These are phyloP conservation scores for Calidris pugnax DNA, from an alignment of 2,113 vertebrate genomes.

Conservation along the genomic window DNA sequence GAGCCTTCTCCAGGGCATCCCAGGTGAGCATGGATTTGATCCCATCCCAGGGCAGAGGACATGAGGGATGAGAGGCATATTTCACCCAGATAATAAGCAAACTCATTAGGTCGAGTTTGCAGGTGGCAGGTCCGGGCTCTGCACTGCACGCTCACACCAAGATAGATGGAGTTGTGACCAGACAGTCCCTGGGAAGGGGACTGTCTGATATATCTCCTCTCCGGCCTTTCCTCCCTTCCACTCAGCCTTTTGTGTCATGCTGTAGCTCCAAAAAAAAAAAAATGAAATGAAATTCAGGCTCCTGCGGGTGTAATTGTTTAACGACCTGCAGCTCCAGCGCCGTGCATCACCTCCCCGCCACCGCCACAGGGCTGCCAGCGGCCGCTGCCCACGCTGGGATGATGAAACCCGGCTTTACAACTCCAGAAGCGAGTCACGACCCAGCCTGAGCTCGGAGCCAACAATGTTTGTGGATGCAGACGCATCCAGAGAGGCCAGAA, in stretches of 20 bases:
- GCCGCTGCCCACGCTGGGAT: not conserved
- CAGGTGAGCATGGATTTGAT: not conserved
- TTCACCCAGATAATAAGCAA: not conserved
- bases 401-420: not conserved
- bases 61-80: rapidly evolving
- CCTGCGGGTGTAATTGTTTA: not conserved
- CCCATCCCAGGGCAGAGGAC: not conserved
- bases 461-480: not conserved
- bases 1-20: not conserved
- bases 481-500: not conserved
- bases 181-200: not conserved
- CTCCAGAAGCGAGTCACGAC: not conserved
- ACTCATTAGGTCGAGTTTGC: rapidly evolving
- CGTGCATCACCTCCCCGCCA: not conserved
- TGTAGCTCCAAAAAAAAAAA: not conserved
- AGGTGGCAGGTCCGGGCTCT: not conserved
- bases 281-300: not conserved
- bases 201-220: not conserved
- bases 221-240: not conserved
- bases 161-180: not conserved
- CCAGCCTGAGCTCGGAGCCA: not conserved
- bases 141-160: not conserved
- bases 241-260: not conserved
- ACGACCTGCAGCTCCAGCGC: rapidly evolving
- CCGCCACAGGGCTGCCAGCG: not conserved